Evolutionary conservation across 2,888 invertebrate genomes (phyloP).

Genomic region (Thecophora atra): DNA sequence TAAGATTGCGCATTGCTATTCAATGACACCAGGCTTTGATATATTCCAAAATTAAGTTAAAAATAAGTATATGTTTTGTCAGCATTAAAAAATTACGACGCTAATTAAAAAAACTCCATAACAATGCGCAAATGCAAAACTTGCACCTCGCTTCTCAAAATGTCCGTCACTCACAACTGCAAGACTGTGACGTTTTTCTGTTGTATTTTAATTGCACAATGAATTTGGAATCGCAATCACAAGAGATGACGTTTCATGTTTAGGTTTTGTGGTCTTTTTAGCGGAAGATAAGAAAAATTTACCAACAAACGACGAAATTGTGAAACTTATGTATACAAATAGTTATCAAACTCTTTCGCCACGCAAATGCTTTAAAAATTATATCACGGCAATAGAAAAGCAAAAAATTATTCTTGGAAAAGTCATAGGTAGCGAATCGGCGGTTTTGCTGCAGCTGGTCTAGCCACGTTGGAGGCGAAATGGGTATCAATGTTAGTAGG

Average conservation of each 20-base stretch:
- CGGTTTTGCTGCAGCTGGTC: neutral
- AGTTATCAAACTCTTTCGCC: too few relatives aligned
- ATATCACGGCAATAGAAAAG: neutral
- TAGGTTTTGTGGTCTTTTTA: constrained; percentile 39
- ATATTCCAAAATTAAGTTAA: too few relatives aligned
- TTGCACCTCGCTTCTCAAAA: too few relatives aligned
- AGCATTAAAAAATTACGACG: too few relatives aligned
- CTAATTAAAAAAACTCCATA: too few relatives aligned
- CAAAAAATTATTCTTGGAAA: neutral
- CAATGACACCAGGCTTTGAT: too few relatives aligned
- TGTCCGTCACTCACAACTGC: too few relatives aligned
- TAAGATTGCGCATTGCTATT: too few relatives aligned
- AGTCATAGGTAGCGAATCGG: constrained; percentile 2
- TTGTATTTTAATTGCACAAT: neutral
- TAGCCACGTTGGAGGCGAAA: constrained; percentile 57
- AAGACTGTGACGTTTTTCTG: too few relatives aligned
- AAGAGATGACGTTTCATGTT: constrained; percentile 44
- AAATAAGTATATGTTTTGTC: too few relatives aligned
- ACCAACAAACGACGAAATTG: constrained; percentile 34
- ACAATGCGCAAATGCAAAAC: too few relatives aligned
- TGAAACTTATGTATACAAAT: constrained; percentile 6
- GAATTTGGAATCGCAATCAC: too few relatives aligned
- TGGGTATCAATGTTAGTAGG: constrained; percentile 85
- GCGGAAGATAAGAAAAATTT: constrained; percentile 34
- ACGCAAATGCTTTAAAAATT: constrained; percentile 25